Evolutionary conservation across 1,140 invertebrate species (phyloP).

Genomic region (Drosophila pectinifera): DNA sequence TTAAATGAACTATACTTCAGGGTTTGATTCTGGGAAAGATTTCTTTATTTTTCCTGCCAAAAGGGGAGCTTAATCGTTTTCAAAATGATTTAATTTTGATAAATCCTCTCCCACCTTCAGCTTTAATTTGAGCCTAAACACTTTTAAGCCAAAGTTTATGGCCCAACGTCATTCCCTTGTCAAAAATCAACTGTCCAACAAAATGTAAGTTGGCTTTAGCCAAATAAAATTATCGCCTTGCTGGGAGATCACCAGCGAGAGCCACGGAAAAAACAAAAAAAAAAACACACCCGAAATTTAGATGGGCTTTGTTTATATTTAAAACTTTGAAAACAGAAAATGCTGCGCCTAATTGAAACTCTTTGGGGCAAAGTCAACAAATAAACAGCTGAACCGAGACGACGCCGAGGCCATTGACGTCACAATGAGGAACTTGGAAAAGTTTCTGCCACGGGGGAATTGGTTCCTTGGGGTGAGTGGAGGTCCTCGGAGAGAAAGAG

Average conservation of each 20-base stretch:
- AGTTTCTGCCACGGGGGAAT: slow-evolving; percentile 28
- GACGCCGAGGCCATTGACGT: slow-evolving; percentile 51
- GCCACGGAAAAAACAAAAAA: background rate
- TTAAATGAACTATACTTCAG: background rate
- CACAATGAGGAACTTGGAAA: slow-evolving; percentile 40
- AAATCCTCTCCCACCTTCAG: background rate
- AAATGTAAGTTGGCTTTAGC: slow-evolving; percentile 36
- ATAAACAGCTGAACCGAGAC: slow-evolving; percentile 48
- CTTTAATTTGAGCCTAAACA: slow-evolving; percentile 11
- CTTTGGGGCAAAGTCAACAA: slow-evolving; percentile 52
- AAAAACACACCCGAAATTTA: slow-evolving; percentile 26
- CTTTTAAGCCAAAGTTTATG: slow-evolving; percentile 1
- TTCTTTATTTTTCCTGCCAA: background rate
- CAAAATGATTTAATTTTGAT: slow-evolving; percentile 6
- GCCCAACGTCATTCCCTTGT: slow-evolving; percentile 19
- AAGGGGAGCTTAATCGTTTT: background rate
- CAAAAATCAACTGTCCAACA: slow-evolving; percentile 43
- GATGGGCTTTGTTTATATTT: slow-evolving; percentile 50
- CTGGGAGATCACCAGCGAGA: slow-evolving; percentile 5
- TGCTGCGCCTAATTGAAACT: slow-evolving; percentile 54
- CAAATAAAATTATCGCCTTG: slow-evolving; percentile 40
- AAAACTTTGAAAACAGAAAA: slow-evolving; percentile 39
- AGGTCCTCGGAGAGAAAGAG: slow-evolving; percentile 4
- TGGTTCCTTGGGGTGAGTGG: slow-evolving; percentile 1
- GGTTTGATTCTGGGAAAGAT: background rate